A percentile compares a stretch with the other conserved stretches of the same genome.
These are phyloP conservation scores for Botia kubotai DNA, from an alignment of 2,797 vertebrate genomes.

Conservation along the genomic window DNA sequence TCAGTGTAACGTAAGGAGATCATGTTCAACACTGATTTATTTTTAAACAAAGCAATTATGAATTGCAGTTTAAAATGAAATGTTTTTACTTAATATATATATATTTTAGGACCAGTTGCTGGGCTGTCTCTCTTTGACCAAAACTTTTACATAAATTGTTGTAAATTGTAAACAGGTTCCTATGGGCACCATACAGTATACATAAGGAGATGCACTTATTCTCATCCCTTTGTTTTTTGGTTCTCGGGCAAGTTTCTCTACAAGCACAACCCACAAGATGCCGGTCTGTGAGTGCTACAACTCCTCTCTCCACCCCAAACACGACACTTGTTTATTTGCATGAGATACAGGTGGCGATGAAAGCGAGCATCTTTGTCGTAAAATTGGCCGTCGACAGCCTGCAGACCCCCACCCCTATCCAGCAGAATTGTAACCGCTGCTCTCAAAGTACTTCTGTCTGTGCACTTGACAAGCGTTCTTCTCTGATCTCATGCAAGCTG, in stretches of 20 bases:
- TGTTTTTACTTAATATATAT: too few relatives aligned
- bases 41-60: too few relatives aligned
- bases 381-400: conserved; percentile 80
- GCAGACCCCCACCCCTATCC: conserved; percentile 65
- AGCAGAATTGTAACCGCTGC: conserved; percentile 71
- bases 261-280: conserved; percentile 62
- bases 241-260: conserved; percentile 42
- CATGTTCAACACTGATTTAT: too few relatives aligned
- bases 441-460: conserved; percentile 75
- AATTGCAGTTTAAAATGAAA: too few relatives aligned
- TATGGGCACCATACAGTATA: not conserved
- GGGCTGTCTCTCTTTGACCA: too few relatives aligned
- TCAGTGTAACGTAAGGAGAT: too few relatives aligned
- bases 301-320: conserved; percentile 64
- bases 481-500: conserved; percentile 67
- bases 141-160: too few relatives aligned
- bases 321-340: conserved; percentile 81
- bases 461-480: conserved; percentile 66
- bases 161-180: not conserved
- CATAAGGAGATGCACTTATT: not conserved
- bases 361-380: conserved; percentile 75
- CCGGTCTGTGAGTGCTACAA: conserved; percentile 58
- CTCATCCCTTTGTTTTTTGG: not conserved
- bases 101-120: too few relatives aligned
- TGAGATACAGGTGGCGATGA: conserved; percentile 78